Evolutionary conservation across 2,113 vertebrate genomes (phyloP), one percentile per base, ranked within the genome.

Genomic region (Pseudonaja textilis): DNA sequence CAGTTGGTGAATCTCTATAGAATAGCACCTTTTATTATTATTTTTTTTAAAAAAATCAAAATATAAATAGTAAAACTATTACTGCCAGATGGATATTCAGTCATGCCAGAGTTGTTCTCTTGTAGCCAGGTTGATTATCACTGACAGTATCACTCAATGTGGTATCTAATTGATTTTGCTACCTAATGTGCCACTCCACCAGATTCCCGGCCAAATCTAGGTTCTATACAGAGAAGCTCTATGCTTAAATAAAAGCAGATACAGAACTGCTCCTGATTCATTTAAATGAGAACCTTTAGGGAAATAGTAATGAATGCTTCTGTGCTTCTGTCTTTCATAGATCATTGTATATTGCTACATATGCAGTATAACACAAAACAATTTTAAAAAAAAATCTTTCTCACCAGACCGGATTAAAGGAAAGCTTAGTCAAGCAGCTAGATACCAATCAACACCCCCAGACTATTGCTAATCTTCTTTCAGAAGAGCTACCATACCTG

Each of bases 401-500:
- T 52, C 89, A 61, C 47, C 47, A 89, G 20, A 16, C 22, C 52
- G 3, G 85, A 34, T 90, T 81, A 56, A 61, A 12, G 9, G 12
- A 59, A 61, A 45, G 29, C 5, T 89, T 59, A 39, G 45, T 20
- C 34, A 90, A 39, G 11, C 2, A 54, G 47, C 7, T 85, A 92
- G 34, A 10, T 94, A 34, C 0, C 93, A 90, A 91, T 89, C 9
- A 85, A 3, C 26, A n/a, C 0, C 0, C 0, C 29, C 64, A 86
- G 85, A 69, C 61, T 18, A 1, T 87, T 61, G 88, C 0, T 94
- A 61, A 50, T 86, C 18, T 56, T 59, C 39, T 50, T 55, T 85
- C 42, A 85, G 59, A 88, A 56, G 45, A 23, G 34, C 61, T 90
- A 45, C 93, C 93, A 81, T 98, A 99, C 99, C 99, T 98, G 98